phyloP scores from a whole-genome alignment of 2,888 invertebrate species.

The Coleophora deauratella region DNA sequence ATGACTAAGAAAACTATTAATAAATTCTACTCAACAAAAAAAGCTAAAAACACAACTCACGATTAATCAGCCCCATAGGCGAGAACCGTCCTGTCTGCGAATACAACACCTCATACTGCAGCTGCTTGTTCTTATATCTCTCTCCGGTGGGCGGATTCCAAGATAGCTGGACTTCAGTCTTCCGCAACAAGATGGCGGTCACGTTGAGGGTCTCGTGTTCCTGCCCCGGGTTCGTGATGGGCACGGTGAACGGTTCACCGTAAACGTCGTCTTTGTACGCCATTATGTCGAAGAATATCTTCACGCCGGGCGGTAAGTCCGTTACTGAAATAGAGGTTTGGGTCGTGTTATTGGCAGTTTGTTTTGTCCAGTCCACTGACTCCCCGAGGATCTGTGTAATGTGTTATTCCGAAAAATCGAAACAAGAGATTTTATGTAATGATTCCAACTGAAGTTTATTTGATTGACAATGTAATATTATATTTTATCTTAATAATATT shows the following conservation, averaged over 20 bases:
- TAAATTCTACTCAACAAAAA: too few species aligned
- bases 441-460: too few species aligned
- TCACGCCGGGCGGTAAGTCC: constrained; percentile 69
- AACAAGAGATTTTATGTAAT: too few species aligned
- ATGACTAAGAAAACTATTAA: too few species aligned
- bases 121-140: constrained; percentile 50
- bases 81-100: constrained; percentile 30
- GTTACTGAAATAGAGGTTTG: constrained; percentile 47
- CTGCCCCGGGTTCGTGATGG: constrained; percentile 59
- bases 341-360: neutral
- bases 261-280: constrained; percentile 74
- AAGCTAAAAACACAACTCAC: constrained; percentile 1
- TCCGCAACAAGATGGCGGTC: constrained; percentile 64
- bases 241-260: constrained; percentile 68
- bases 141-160: constrained; percentile 78
- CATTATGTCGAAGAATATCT: constrained; percentile 72
- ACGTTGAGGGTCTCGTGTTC: constrained; percentile 68
- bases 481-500: too few species aligned
- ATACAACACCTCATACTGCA: constrained; percentile 83
- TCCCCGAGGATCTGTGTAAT: too few species aligned
- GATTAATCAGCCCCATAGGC: constrained; percentile 38
- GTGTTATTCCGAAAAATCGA: too few species aligned
- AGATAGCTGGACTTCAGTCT: constrained; percentile 76
- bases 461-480: too few species aligned
- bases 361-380: neutral